Evolutionary conservation across 2,113 vertebrate species (phyloP).

Genomic region (Atrichornis clamosus): DNA sequence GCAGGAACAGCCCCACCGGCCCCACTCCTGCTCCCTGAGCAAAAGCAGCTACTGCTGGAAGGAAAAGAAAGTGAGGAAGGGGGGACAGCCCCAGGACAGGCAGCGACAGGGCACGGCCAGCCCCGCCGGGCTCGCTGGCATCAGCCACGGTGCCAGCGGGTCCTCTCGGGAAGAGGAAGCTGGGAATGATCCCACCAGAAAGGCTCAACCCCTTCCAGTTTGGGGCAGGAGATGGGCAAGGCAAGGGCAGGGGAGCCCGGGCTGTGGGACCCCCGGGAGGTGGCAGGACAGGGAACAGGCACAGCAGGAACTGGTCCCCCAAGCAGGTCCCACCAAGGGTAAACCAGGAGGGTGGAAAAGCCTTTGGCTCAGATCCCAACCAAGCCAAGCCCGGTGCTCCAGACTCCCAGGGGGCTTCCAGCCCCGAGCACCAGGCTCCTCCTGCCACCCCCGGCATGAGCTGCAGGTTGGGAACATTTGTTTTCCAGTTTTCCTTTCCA

Average conservation of each 20-base stretch:
- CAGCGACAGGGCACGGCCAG: neutral
- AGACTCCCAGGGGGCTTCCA: neutral
- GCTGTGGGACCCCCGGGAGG: neutral
- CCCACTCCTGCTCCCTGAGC: conserved; percentile 44
- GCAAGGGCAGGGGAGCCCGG: neutral
- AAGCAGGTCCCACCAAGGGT: neutral
- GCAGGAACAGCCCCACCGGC: neutral
- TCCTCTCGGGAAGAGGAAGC: neutral
- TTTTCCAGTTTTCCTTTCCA: conserved; percentile 39
- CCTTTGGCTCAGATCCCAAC: neutral
- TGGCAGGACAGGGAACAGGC: neutral
- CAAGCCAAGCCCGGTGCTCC: neutral
- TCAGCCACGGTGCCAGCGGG: rapidly evolving
- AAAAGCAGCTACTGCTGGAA: conserved; percentile 54
- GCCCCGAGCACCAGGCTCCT: neutral
- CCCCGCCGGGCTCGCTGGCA: rapidly evolving
- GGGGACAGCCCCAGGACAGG: neutral
- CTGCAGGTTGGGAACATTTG: rapidly evolving
- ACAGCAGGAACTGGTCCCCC: neutral
- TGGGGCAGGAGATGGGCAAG: neutral
- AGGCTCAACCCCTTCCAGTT: neutral
- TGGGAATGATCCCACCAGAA: neutral
- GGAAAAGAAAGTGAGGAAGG: conserved; percentile 24
- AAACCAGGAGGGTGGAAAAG: neutral
- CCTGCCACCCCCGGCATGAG: rapidly evolving